Percentiles rank a stretch among this genome's conserved stretches.
Evolutionary conservation across 2,797 vertebrate species (phyloP).

Genomic region (Ispidina picta): DNA sequence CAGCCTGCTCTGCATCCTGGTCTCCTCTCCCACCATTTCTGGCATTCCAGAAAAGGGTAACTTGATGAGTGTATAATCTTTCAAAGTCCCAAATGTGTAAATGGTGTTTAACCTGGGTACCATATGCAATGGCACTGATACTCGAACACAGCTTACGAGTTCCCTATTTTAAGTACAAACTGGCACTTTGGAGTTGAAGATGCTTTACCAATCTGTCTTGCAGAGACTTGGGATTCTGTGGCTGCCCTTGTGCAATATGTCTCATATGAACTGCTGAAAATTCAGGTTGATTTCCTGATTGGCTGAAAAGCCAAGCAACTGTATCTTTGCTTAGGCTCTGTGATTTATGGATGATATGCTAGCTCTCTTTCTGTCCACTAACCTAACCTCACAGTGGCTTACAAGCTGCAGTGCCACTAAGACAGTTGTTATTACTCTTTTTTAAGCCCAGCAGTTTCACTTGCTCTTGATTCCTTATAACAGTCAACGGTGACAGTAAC

Average conservation of each 20-base stretch:
- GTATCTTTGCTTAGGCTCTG: background rate
- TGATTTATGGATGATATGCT: constrained; percentile 36
- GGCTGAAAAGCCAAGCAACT: background rate
- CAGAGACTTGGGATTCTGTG: background rate
- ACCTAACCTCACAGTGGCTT: background rate
- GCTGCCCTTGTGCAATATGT: background rate
- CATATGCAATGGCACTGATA: background rate
- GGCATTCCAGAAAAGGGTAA: background rate
- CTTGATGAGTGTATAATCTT: background rate
- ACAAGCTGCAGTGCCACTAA: constrained; percentile 15
- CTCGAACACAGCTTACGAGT: background rate
- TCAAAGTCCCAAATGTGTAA: background rate
- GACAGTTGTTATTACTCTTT: constrained; percentile 49
- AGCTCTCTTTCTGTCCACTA: constrained; percentile 25
- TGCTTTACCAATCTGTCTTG: background rate
- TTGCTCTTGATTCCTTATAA: constrained; percentile 36
- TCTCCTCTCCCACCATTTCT: background rate
- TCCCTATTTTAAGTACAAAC: background rate
- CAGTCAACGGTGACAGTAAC: constrained; percentile 50
- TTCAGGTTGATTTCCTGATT: background rate
- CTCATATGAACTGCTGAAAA: background rate
- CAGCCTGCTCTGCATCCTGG: background rate
- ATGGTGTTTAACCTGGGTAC: background rate
- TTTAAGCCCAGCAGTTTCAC: constrained; percentile 39
- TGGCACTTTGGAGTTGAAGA: background rate